These are phyloP conservation scores for Uromys caudimaculatus DNA, from an alignment of 2,797 vertebrate genomes.

Conservation along the genomic window DNA sequence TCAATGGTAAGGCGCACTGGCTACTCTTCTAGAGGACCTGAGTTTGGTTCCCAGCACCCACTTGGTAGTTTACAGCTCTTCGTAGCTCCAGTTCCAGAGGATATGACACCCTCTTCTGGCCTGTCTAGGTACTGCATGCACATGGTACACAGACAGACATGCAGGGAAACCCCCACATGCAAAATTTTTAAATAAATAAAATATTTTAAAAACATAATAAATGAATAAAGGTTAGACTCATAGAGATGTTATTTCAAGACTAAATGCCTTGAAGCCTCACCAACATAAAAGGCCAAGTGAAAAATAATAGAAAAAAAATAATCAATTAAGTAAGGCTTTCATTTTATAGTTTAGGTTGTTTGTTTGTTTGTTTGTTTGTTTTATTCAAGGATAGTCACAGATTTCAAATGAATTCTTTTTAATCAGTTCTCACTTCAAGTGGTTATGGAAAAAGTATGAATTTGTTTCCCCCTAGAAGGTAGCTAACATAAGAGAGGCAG, in stretches of 20 bases:
- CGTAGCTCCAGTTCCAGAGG: neutral
- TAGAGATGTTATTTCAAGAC: neutral
- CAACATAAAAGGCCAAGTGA: neutral
- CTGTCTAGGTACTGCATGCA: no score
- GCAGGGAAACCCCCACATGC: neutral
- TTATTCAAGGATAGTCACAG: neutral
- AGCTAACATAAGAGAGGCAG: neutral
- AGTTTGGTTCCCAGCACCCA: neutral
- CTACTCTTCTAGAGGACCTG: neutral
- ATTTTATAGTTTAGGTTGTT: neutral
- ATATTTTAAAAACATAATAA: neutral
- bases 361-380: neutral
- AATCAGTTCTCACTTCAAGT: neutral
- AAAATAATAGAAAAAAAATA: neutral
- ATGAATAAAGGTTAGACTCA: neutral
- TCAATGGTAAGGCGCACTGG: neutral
- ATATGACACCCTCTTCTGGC: neutral
- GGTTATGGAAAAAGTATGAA: slow-evolving; percentile 8
- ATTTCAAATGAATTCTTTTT: slow-evolving; percentile 9
- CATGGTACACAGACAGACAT: neutral
- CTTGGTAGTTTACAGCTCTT: no score
- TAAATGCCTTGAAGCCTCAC: neutral
- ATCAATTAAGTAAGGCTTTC: neutral
- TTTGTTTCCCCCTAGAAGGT: neutral
- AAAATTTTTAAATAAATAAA: neutral